Evolutionary conservation across 2,888 invertebrate genomes (phyloP), one percentile per base, ranked within the genome.

Genomic region (Odontomyia ornata): DNA sequence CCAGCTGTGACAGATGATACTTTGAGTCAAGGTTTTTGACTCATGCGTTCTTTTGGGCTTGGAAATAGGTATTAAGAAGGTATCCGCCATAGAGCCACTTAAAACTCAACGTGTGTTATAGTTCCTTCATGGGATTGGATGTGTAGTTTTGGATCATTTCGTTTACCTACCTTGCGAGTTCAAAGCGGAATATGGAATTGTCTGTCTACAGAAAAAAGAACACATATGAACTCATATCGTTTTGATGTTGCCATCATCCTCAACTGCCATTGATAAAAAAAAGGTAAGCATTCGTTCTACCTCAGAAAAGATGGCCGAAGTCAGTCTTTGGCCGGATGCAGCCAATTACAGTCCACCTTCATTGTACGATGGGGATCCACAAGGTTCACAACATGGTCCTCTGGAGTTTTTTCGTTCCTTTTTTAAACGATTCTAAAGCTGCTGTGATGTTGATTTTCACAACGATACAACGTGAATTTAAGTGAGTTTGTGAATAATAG

Each of bases 1-100:
- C 76, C 76, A 76, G 69, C 76, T 76, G 76, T 71, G 76, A 71
- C 76, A 76, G 76, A 76, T 76, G 76, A 76, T 57, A 76, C 36
- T 76, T 52, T 4, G 21, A 47, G 18, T 64, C 56, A 76, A 76
- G 69, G 65, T 75, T 75, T 75, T 46, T 21, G 21, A 56, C 52
- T 18, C 52, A 13, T 60, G 7, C 30, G 9, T 64, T 18, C 28
- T 71, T 67, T 65, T 28, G 30, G 23, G 43, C 7, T 64, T 5
- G 4, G 28, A 28, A n/a, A 46, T 71, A 52, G 25, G 27, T 71
- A 71, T 71, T 52, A 28, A 15, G 52, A 52, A 71, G 56, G 30
- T 30, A 28, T 56, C 30, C 18, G 56, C 36, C 36, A 36, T 36
- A 36, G 23, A 18, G 36, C 52, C 52, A 67, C 67, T 67, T 43